Base-by-base conservation (phyloP, 2,888 invertebrate species). In the Catotricha subobsoleta region DNA sequence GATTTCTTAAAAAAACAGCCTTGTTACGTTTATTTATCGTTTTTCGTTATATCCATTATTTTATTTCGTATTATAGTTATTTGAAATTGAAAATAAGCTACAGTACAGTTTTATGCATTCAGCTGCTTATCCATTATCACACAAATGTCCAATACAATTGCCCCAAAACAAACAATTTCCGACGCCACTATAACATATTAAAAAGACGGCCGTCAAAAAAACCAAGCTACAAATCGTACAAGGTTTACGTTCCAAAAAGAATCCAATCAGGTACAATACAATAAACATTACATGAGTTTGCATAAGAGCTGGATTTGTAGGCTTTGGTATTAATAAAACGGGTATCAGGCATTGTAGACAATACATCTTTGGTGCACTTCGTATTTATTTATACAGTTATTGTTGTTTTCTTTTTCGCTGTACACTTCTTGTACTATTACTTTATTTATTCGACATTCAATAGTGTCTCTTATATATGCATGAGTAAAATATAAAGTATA, bases 251-350 rank as follows among this genome's bases (percentile, higher is more conserved):
- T 95, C 94, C 53, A 98, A 68, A 63, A 97, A 95, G 67, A 97
- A 97, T 52, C 95, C 91, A 51, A 94, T 81, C 51, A 97, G 66
- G 65, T 97, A 97, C 41, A 97, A 70, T 48, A 90, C 82, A 75
- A 97, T 90, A 62, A 97, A 95, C 82, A 95, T 87, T 45, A 92
- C 90, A 64, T 94, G 91, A 42, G 94, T 94, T 61, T 94, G 87
- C 52, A 95, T 75, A 45, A 95, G 69, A 28, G 91, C 90, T 54
- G 95, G 94, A 67, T 97, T 95, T 48, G 92, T 77, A 43, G 97
- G 95, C 65, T 95, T 97, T 50, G 97, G 95, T 62, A 97, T 92
- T 49, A 97, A 71, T 48, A 97, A 71, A 52, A 97, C 92, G 44
- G 95, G 95, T 54, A 97, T 84, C 56, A 98, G 71, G 83, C 91